Base-by-base conservation (phyloP, 1,140 invertebrate species). In the Eubasilissa regina region DNA sequence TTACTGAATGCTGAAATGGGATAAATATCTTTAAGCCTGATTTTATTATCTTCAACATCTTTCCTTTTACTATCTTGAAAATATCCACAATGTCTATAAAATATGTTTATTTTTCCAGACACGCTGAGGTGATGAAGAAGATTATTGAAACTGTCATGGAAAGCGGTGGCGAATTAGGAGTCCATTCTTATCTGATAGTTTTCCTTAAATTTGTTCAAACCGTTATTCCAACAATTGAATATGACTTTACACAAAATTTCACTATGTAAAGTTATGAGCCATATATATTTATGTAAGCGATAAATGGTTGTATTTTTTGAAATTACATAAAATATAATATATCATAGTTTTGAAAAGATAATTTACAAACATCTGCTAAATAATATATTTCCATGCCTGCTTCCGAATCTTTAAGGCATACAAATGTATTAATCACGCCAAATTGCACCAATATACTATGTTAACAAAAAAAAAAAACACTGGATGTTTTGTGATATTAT, bases 191-290 rank as follows among this genome's bases (percentile, higher is more conserved):
- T 90, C 92, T 99, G 51, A 98, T 99, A 84, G 97, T 99, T 85
- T 99, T 99, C 89, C 91, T 99, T n/a, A 99, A 99, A 91, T 99
- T 99, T 90, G 97, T 99, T 83, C 96, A 98, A 89, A 98, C 98
- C 56, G 97, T 99, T 81, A 99, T 99, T 89, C 99, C 99, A 68
- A 99, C 99, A 12, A 97, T 99, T 85, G 98, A 99, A 89, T 99
- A 99, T 87, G 99, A 99, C 91, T 99, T 97, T 89, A 99, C 98
- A 53, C 96, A 98, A 89, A 98, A 99, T 89, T 98, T 99, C 87
- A 94, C 95, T 83, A 93, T 99, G 88, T 95, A 73, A 53, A 73
- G 25, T 12, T 17, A 58, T 3, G 45, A 64, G 58, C 56, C 55
- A 75, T 12, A 1, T 44, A 53, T 73, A 43, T 43, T 64, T 21